Evolutionary conservation across 2,888 invertebrate genomes (phyloP).

Genomic region (Pomacea canaliculata): DNA sequence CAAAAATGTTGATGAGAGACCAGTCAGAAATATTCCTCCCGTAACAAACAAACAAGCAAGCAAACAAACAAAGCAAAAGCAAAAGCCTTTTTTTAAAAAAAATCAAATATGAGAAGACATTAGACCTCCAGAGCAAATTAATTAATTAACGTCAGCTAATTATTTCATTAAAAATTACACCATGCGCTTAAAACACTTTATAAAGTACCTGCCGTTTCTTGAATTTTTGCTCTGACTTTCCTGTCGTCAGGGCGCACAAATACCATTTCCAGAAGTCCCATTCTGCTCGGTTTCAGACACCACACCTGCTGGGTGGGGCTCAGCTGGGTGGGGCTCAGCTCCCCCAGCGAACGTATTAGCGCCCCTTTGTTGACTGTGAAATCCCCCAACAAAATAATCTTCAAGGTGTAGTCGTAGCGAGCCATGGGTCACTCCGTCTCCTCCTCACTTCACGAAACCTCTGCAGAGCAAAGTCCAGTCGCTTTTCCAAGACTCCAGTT

Average conservation of each 20-base stretch:
- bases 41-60: not conserved
- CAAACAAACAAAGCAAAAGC: not conserved
- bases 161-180: not conserved
- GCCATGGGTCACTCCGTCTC: not conserved
- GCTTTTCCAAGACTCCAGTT: too few relatives aligned
- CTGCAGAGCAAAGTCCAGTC: too few relatives aligned
- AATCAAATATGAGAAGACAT: too few relatives aligned
- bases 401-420: conserved; percentile 3
- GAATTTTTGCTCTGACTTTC: not conserved
- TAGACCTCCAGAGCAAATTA: too few relatives aligned
- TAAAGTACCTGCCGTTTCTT: conserved; percentile 12
- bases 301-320: not conserved
- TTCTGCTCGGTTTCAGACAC: not conserved
- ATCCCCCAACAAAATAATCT: conserved; percentile 18
- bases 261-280: conserved; percentile 15
- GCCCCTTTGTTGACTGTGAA: conserved; percentile 9
- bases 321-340: not conserved
- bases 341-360: not conserved
- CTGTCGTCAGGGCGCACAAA: conserved; percentile 13
- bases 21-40: too few relatives aligned
- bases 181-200: not conserved
- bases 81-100: too few relatives aligned
- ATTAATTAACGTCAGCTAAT: not conserved
- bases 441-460: too few relatives aligned
- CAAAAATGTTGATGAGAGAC: too few relatives aligned